phyloP scores from a whole-genome alignment of 2,888 invertebrate species.

The Netelia virgata region DNA sequence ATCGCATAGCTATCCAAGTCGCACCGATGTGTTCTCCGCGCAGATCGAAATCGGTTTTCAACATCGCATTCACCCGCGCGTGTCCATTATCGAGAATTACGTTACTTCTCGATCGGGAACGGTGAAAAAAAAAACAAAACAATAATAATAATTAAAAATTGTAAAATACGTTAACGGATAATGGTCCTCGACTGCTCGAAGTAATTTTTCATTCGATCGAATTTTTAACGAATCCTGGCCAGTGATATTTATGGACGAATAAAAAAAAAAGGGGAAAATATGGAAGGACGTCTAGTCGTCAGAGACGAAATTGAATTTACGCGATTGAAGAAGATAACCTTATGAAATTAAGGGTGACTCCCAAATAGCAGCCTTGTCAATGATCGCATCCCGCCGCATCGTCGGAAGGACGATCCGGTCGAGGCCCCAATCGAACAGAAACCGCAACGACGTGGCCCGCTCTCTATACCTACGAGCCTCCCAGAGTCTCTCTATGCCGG shows the following conservation, averaged over 20 bases:
- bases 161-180: background rate
- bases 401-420: conserved; percentile 54
- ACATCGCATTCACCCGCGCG: conserved; percentile 10
- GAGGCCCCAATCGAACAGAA: conserved; percentile 61
- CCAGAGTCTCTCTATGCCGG: conserved; percentile 22
- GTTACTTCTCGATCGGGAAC: conserved; percentile 20
- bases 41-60: conserved; percentile 82
- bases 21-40: conserved; percentile 71
- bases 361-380: conserved; percentile 5
- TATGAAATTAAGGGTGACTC: background rate
- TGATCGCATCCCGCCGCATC: conserved; percentile 57
- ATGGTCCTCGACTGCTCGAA: conserved; percentile 4
- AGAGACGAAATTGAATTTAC: too few relatives aligned
- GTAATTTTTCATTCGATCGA: background rate
- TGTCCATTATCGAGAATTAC: conserved; percentile 35
- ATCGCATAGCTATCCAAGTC: conserved; percentile 77
- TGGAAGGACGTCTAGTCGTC: background rate
- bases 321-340: background rate
- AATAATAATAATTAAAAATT: background rate
- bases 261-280: background rate
- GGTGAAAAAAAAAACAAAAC: background rate
- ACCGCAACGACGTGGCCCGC: conserved; percentile 64
- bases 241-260: background rate
- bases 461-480: conserved; percentile 8
- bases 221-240: background rate